phyloP scores from a whole-genome alignment of 2,888 invertebrate genomes.

The Oegoconia quadripuncta region DNA sequence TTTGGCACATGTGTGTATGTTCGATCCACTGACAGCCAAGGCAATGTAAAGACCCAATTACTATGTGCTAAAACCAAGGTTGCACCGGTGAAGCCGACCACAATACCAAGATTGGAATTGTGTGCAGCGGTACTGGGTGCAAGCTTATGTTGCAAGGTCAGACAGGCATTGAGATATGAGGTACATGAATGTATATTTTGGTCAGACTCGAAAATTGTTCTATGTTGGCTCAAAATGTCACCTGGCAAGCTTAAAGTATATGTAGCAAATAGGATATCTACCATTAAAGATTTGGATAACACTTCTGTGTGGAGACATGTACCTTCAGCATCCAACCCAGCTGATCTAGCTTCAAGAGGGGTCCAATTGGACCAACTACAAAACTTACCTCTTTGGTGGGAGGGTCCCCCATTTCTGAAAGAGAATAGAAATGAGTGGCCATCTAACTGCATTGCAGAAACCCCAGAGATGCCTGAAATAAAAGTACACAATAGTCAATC shows the following conservation, averaged over 20 bases:
- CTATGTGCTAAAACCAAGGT: too few species aligned
- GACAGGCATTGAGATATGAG: neutral
- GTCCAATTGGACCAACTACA: neutral
- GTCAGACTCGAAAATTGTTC: slow-evolving; percentile 1
- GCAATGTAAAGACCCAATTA: too few species aligned
- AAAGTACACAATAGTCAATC: neutral
- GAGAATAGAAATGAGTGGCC: neutral
- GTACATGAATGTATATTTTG: neutral
- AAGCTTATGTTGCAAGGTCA: neutral
- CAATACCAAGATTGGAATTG: slow-evolving; percentile 1
- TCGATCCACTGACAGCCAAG: too few species aligned
- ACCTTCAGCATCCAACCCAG: neutral
- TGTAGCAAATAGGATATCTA: slow-evolving; percentile 1
- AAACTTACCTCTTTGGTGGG: neutral
- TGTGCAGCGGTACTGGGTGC: slow-evolving; percentile 1
- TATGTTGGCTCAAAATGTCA: neutral
- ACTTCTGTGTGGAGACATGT: neutral
- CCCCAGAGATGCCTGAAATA: neutral
- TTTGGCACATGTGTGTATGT: slow-evolving; percentile 1
- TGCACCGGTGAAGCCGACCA: neutral
- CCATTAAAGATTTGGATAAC: neutral
- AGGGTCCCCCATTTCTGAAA: neutral
- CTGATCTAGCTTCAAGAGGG: neutral
- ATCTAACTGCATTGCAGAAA: neutral
- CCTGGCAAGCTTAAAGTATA: neutral